Evolutionary conservation across 2,797 vertebrate genomes (phyloP).

Genomic region (Phaenicophaeus curvirostris): DNA sequence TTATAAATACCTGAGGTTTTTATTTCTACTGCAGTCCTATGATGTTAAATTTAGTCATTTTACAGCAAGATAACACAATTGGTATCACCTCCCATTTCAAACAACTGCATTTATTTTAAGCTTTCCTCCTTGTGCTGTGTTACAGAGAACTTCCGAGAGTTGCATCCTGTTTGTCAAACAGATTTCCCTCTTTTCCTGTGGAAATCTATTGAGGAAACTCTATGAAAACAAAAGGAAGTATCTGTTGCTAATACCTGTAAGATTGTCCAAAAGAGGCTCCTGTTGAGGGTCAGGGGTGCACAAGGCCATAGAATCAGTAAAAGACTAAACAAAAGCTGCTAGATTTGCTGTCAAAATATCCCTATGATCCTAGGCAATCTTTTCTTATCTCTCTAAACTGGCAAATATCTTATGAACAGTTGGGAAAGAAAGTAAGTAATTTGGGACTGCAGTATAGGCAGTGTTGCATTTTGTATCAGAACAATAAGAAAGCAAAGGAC

Average conservation of each 20-base stretch:
- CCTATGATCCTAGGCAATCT: background rate
- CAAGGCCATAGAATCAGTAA: too few species aligned
- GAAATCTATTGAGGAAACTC: conserved; percentile 60
- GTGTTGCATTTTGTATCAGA: background rate
- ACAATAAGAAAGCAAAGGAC: background rate
- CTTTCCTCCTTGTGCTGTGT: background rate
- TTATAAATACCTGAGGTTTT: background rate
- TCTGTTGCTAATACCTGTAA: conserved; percentile 7
- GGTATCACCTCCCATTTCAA: background rate
- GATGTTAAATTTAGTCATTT: conserved; percentile 10
- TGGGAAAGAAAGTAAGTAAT: background rate
- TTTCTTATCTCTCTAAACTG: background rate
- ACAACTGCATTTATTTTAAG: conserved; percentile 33
- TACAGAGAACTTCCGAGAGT: conserved; percentile 32
- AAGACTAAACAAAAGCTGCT: too few species aligned
- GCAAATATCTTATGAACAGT: background rate
- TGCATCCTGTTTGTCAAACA: conserved; percentile 57
- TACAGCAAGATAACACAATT: background rate
- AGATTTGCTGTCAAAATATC: too few species aligned
- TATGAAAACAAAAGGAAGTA: conserved; percentile 58
- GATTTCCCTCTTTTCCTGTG: conserved; percentile 60
- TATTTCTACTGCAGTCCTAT: background rate
- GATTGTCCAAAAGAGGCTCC: background rate
- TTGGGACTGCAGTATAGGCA: background rate
- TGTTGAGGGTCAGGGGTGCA: background rate